Percentiles rank a stretch among this genome's conserved stretches.
phyloP scores from a whole-genome alignment of 2,888 invertebrate genomes.

The Drosophila putrida region DNA sequence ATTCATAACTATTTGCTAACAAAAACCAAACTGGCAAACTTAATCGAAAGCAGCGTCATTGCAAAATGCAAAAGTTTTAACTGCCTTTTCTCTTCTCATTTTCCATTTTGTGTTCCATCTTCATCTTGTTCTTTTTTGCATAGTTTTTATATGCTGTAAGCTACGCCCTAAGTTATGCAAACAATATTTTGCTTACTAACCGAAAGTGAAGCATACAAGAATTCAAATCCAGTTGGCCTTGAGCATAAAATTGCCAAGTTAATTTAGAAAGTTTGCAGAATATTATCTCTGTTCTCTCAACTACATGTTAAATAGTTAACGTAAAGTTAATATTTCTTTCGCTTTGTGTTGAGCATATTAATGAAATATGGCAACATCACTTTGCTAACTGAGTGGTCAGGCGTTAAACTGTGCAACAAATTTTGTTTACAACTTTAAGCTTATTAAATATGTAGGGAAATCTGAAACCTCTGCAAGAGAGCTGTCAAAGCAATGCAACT shows the following conservation, averaged over 20 bases:
- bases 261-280: slow-evolving; percentile 10
- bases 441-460: too few relatives aligned
- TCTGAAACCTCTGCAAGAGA: too few relatives aligned
- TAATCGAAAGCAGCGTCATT: slow-evolving; percentile 48
- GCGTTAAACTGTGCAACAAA: too few relatives aligned
- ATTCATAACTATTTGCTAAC: slow-evolving; percentile 47
- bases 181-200: slow-evolving; percentile 47
- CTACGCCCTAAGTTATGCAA: slow-evolving; percentile 63
- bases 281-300: neutral
- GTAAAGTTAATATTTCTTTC: neutral
- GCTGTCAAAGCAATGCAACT: too few relatives aligned
- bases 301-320: slow-evolving; percentile 1
- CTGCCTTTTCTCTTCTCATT: slow-evolving; percentile 4
- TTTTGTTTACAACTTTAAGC: too few relatives aligned
- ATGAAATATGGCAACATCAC: neutral
- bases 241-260: slow-evolving; percentile 13
- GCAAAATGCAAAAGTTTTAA: slow-evolving; percentile 35
- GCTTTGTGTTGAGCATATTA: neutral
- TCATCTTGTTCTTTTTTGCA: slow-evolving; percentile 12
- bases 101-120: slow-evolving; percentile 9
- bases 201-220: slow-evolving; percentile 28
- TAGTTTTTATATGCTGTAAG: slow-evolving; percentile 29
- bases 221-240: slow-evolving; percentile 20
- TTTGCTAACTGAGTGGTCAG: too few relatives aligned
- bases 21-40: slow-evolving; percentile 50